Evolutionary conservation across 2,888 invertebrate species (phyloP), one percentile per base, ranked within the genome.

Genomic region (Drepanosiphum platanoidis): DNA sequence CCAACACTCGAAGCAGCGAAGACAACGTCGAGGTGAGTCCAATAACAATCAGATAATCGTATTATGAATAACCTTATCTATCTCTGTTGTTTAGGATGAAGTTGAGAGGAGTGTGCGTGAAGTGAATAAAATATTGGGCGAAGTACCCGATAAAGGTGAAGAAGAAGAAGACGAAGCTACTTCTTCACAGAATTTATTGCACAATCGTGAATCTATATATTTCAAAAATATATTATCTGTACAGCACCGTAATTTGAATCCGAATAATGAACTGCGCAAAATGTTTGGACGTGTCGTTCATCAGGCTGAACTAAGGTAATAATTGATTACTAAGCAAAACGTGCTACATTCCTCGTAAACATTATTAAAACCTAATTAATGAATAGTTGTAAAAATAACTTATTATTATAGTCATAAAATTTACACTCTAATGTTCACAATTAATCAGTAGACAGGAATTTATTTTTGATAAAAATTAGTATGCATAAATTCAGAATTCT

Each of bases 261-360:
- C 94, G 18, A 94, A 94, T 87, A 94, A 94, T 90, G 96, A 96
- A 90, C 91, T 96, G 89, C 94, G 94, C 87, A 92, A 93, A 88
- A 95, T 95, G 88, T 96, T 96, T 91, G 95, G 96, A 34, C 93
- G 93, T 90, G 94, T 94, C 82, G 92, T 95, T 34, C 94, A 94
- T 90, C 92, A 92, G 82, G 94, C 94, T 32, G 86, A 86, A 34
- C 71, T 86, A 32, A 86, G 86, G 87, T 87, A 74, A 70, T n/a
- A 61, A 68, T 4, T 8, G 15, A 52, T 52, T 52, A 22, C 4
- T 52, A 22, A 52, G 22, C 52, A 5, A 42, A 42, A 22, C 18
- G n/a, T n/a, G n/a, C n/a, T n/a, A n/a, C n/a, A n/a, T n/a, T n/a
- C n/a, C n/a, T n/a, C n/a, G n/a, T n/a, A n/a, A n/a, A n/a, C n/a